Evolutionary conservation across 1,140 invertebrate genomes (phyloP), one percentile per base, ranked within the genome.

Genomic region (Listronotus oregonensis): DNA sequence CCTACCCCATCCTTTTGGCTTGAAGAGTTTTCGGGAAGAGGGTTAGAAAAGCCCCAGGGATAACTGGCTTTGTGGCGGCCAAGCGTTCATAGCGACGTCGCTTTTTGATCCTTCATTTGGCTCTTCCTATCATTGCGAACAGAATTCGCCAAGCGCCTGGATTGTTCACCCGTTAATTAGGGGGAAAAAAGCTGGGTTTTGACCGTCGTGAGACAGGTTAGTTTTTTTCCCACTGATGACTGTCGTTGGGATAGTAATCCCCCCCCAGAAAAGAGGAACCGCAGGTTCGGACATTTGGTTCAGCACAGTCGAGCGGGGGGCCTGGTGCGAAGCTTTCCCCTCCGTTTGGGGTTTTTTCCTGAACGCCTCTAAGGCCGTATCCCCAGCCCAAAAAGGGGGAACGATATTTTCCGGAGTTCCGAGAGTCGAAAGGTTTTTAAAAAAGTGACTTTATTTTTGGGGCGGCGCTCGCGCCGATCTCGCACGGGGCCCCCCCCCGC

Each of bases 101-200:
- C 71, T 71, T 71, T 70, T 90, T 90, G 87, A 90, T 90, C 86
- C 87, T 89, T 90, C 86, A 87, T 87, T 90, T 87, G 86, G 88
- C 87, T 90, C 88, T 90, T 90, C 87, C 88, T 90, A 90, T 90
- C 87, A 90, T 90, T 89, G 87, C 83, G 86, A 90, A 90, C 87
- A 89, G 86, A 89, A 89, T 89, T 89, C 85, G 82, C 86, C 85
- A 90, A 90, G 87, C 83, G 88, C 90, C 85, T n/a, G 87, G 88
- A 90, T 90, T 91, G 84, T 86, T 87, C 86, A 87, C 85, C 85
- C 84, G 80, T 82, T 74, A 84, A 87, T 80, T 27, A 86, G 85
- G 84, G n/a, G 83, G 87, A 86, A 82, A 84, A 87, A 87, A 88
- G 87, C 86, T 89, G 86, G 87, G 86, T 87, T 89, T 88, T 88